Evolutionary conservation across 2,888 invertebrate genomes (phyloP), one percentile per base, ranked within the genome.

Genomic region (Tineola bisselliella): DNA sequence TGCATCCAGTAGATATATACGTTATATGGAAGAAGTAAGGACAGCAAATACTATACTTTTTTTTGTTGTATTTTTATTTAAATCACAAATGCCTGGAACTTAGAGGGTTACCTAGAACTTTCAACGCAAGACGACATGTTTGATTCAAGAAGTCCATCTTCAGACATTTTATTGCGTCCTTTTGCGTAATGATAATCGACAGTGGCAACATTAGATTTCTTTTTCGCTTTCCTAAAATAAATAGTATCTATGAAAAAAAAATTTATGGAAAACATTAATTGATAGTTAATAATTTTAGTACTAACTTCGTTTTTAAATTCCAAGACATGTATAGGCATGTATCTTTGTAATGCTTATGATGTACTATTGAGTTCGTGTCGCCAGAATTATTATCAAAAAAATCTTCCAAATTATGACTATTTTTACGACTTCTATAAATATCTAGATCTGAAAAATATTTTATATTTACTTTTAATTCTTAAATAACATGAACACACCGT

Each of bases 261-360:
- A n/a, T n/a, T n/a, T n/a, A n/a, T n/a, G n/a, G n/a, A n/a, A n/a
- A n/a, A n/a, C n/a, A n/a, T n/a, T n/a, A n/a, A n/a, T n/a, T n/a
- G n/a, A n/a, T n/a, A n/a, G n/a, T n/a, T n/a, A n/a, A n/a, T n/a
- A n/a, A 25, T 25, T 25, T 25, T 4, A 25, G 10, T 59, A 69
- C 83, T 75, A 68, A 84, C 84, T 79, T 81, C 63, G 74, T 78
- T 70, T 74, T 81, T 58, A 70, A 71, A 64, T 74, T 77, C 77
- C 80, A 79, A 68, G 83, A 81, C 81, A 84, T 82, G 66, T 74
- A 76, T 69, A 72, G 68, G 25, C 58, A 58, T 58, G 33, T 54
- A 25, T 54, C 10, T 25, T 54, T 54, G 25, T 33, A 12, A 1
- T 4, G 13, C 25, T 13, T 56, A 58, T 33, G 31, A 33, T 13